These are phyloP conservation scores for Cheiracanthium punctorium DNA, from an alignment of 2,888 invertebrate species.

Conservation along the genomic window DNA sequence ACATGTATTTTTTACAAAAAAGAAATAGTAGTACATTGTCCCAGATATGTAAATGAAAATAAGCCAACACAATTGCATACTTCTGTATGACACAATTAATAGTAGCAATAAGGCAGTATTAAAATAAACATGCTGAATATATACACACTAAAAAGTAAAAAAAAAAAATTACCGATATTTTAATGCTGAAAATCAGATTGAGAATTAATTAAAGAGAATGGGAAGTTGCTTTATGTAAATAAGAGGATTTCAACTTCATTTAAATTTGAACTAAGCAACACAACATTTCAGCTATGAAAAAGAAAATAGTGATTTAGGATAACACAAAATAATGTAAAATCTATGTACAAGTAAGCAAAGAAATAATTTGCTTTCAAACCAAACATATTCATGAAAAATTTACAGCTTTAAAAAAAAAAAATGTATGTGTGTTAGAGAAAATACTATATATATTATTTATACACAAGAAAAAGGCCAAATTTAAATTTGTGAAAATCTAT, in stretches of 20 bases:
- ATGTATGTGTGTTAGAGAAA: neutral
- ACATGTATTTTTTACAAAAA: no score
- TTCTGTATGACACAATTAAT: no score
- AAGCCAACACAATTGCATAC: no score
- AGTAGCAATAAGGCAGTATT: neutral
- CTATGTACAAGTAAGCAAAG: neutral
- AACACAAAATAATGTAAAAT: conserved; percentile 15
- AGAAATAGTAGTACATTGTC: no score
- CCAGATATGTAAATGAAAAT: no score
- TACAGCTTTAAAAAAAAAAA: neutral
- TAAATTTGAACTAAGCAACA: no score
- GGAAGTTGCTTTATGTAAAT: no score
- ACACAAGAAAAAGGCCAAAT: neutral
- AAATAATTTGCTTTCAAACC: neutral
- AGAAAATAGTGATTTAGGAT: no score
- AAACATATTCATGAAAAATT: neutral
- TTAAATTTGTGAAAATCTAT: neutral
- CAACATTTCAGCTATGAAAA: no score
- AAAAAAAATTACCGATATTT: neutral
- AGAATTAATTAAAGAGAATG: neutral
- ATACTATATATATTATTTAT: no score
- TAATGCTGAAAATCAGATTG: neutral
- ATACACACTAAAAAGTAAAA: neutral
- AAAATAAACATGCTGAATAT: neutral
- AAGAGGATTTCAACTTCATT: no score